Evolutionary conservation across 2,888 invertebrate genomes (phyloP), one percentile per base, ranked within the genome.

Genomic region (Congeria kusceri): DNA sequence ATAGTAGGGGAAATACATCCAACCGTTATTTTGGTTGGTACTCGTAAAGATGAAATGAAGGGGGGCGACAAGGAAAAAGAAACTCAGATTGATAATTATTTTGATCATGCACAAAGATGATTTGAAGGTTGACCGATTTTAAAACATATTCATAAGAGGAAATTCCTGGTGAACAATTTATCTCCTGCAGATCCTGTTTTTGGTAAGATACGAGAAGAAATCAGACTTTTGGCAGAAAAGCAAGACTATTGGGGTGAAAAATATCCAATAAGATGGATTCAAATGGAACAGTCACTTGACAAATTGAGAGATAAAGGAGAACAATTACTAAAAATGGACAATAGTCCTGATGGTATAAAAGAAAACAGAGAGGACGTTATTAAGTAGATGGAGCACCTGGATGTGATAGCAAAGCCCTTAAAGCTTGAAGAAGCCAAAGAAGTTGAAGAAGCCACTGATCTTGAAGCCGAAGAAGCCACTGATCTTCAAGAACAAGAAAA

Each of bases 1-100:
- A 72, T 32, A 70, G 70, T 18, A 74, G 77, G 23, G 67, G 77
- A 58, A 81, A 28, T 58, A 2, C 57, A 67, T 18, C 81, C 81
- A 46, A 65, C 53, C n/a, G 71, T 81, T 23, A 74, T 81, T 29
- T 70, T 81, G 23, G 77, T 81, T 15, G 81, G 74, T 5, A 81
- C 81, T 39, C 70, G 70, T 29, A 81, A 70, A 56, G 81, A 81
- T 46, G 44, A 67, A 13, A 28, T 81, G 23, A 18, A 25, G 9
- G 70, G 70, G n/a, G 66, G 7, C 39, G 62, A 53, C 11, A 46
- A 71, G 18, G 67, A 77, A 32, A 81, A 81, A 29, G 64, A 70
- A 56, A 25, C 27, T 29, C 56, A 63, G 11, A 72, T 62, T 47
- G 81, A 81, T 25, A 44, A 49, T 5, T 77, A 67, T 39, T 81